A percentile compares a stretch with the other conserved stretches of the same genome.
These are phyloP conservation scores for Anhinga anhinga DNA, from an alignment of 2,113 vertebrate species.

Conservation along the genomic window DNA sequence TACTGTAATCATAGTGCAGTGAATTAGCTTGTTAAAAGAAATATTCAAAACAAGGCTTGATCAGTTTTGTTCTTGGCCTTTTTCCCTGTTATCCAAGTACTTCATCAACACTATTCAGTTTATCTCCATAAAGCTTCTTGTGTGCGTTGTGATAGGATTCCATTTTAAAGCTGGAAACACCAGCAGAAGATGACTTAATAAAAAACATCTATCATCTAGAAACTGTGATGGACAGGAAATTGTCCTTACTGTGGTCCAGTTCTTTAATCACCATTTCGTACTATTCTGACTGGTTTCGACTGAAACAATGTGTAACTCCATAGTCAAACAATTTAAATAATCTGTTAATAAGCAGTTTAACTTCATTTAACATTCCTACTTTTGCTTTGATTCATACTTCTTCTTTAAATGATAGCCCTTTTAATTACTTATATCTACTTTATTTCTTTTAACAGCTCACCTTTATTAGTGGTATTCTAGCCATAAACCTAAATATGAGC, in stretches of 20 bases:
- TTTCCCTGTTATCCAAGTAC: not conserved
- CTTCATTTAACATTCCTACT: not conserved
- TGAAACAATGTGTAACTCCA: not conserved
- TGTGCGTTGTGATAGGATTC: not conserved
- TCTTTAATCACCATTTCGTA: not conserved
- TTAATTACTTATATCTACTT: not conserved
- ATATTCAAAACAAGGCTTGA: not conserved
- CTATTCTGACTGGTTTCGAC: not conserved
- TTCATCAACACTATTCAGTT: not conserved
- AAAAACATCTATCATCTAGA: not conserved
- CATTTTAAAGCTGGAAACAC: not conserved
- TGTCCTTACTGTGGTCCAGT: too few relatives aligned
- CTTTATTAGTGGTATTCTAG: not conserved
- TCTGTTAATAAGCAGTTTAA: not conserved
- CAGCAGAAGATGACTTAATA: not conserved
- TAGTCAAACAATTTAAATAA: not conserved
- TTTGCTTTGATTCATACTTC: not conserved
- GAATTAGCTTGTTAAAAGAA: not conserved
- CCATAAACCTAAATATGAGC: not conserved
- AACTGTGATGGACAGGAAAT: not conserved
- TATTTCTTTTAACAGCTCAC: not conserved
- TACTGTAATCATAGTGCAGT: not conserved
- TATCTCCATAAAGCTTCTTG: not conserved
- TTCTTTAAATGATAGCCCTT: not conserved
- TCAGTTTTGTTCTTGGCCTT: not conserved